Conservation (phyloP, 2,113 vertebrate genomes). For the Taxidea taxus region DNA sequence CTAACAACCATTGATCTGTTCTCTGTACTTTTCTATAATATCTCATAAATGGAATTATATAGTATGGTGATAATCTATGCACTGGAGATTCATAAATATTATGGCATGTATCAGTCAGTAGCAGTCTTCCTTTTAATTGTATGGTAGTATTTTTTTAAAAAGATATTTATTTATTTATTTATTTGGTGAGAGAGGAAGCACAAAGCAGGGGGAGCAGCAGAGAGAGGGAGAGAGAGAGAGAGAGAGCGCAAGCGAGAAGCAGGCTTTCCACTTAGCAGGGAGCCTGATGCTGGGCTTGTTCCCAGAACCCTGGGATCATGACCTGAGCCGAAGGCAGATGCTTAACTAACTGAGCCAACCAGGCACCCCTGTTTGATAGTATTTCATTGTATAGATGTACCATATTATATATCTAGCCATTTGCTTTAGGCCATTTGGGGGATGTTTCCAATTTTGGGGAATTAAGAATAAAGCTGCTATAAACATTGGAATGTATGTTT, state of each 20-base stretch:
- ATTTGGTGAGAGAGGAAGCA: no score
- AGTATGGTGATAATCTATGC: neutral
- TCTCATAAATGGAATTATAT: neutral
- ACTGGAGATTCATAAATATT: neutral
- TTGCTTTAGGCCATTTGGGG: neutral
- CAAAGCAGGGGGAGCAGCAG: no score
- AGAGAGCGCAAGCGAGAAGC: no score
- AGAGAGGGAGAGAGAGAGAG: no score
- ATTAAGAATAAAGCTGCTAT: neutral
- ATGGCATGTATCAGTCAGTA: neutral
- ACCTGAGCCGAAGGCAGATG: no score
- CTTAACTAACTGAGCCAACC: no score
- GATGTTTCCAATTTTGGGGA: neutral
- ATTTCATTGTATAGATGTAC: neutral
- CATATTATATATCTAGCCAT: neutral
- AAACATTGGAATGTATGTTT: neutral
- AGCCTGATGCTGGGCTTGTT: no score
- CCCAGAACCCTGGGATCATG: no score
- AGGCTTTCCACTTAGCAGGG: no score
- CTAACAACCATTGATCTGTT: neutral
- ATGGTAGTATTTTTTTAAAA: neutral
- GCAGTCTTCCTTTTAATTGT: neutral
- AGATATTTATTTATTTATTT: no score
- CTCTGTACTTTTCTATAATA: neutral
- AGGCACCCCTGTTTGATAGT: neutral